Conservation (phyloP, 1,140 invertebrate species). For the Zeugodacus cucurbitae region DNA sequence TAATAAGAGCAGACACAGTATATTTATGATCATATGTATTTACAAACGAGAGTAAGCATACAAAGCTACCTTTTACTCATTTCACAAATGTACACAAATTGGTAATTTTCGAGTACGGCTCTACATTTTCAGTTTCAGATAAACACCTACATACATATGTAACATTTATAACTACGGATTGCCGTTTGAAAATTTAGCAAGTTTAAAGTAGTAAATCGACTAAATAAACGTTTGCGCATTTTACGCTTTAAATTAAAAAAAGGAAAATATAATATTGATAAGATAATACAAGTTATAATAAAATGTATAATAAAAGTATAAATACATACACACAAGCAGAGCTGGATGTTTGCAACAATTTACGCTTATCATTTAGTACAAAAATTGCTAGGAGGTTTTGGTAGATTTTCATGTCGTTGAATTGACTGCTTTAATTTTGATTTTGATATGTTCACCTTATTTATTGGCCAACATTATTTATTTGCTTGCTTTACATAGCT, state of each 20-base stretch:
- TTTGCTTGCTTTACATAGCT: not conserved
- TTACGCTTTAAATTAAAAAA: slow-evolving; percentile 12
- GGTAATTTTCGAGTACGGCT: not conserved
- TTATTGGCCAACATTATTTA: not conserved
- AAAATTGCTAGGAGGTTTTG: not conserved
- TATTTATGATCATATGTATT: no score
- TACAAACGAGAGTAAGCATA: not conserved
- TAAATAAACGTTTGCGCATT: not conserved
- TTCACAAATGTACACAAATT: not conserved
- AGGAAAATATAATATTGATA: not conserved
- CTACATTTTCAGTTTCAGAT: not conserved
- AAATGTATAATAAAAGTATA: slow-evolving; percentile 5
- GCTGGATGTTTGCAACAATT: not conserved
- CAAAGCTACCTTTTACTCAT: not conserved
- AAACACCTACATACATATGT: not conserved
- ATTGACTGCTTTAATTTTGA: not conserved
- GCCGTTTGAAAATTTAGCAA: not conserved
- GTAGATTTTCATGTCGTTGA: not conserved
- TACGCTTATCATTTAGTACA: not conserved
- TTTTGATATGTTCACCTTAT: not conserved
- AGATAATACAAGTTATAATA: not conserved
- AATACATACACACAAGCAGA: not conserved
- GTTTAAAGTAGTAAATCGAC: not conserved
- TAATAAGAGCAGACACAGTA: no score
- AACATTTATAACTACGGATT: not conserved